Base-by-base conservation (phyloP, 2,113 vertebrate species). In the Rynchops niger region DNA sequence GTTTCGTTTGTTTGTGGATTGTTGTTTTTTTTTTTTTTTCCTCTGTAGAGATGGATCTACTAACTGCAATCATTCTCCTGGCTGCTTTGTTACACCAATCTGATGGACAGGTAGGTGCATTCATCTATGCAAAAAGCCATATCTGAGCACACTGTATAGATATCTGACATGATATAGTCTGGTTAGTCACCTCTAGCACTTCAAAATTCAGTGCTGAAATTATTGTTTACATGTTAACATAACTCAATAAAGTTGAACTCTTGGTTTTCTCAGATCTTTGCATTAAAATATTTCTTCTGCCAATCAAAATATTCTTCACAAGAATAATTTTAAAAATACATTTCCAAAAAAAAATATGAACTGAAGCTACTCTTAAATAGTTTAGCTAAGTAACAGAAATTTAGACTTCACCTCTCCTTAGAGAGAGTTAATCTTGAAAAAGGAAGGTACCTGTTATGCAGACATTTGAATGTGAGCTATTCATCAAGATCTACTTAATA, bases 101-200 rank as follows among this genome's bases (percentile, higher is more conserved):
- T 61, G 66, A 79, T 70, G 94, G 77, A 89, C n/a, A 95, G 96
- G 95, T 97, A 95, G 22, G 94, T 89, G 5, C 14, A 70, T 71
- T 81, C 9, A 26, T n/a, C 20, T 92, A 0, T 86, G 30, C 15
- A 52, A 56, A 83, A 66, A 65, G 4, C 2, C 20, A 7, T 50
- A 42, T 23, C 27, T 63, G 12, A 65, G 11, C 38, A 59, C 1
- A 4, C 11, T 58, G 9, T 58, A 17, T 16, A 65, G 23, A 29
- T 25, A 34, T 6, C 47, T 91, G 36, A 47, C 4, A 4, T 16
- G 14, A 11, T 9, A 2, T 15, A 50, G 10, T 42, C 42, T 53
- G 7, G 7, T 18, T 58, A 59, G 11, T 55, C 53, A 47, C 27
- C 55, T 82, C 29, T 26, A 49, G 47, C 62, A 12, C 19, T n/a